A percentile compares a stretch with the other conserved stretches of the same genome.
Conservation (phyloP, 2,888 invertebrate species). For the Sycophila texana region DNA sequence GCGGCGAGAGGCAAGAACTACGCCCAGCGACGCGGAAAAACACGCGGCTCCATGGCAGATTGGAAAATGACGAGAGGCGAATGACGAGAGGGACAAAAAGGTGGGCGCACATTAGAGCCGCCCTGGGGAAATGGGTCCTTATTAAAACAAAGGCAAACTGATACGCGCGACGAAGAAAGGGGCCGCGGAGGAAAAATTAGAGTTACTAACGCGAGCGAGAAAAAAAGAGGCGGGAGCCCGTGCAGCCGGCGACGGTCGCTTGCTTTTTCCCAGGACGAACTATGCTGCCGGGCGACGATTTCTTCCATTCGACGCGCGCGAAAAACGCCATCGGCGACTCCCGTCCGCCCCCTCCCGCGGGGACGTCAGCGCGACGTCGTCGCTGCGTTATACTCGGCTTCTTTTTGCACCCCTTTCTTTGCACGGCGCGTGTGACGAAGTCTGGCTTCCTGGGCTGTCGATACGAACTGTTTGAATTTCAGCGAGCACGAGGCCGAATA, state of each 20-base stretch:
- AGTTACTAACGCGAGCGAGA: conserved; percentile 33
- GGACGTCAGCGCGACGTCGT: no score
- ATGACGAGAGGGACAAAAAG: conserved; percentile 32
- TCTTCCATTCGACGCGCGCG: conserved; percentile 42
- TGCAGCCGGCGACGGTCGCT: conserved; percentile 35
- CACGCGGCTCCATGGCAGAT: conserved; percentile 13
- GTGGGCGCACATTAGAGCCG: neutral
- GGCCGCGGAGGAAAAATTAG: conserved; percentile 49
- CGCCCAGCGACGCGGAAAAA: neutral
- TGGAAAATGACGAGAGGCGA: conserved; percentile 47
- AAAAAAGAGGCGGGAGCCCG: conserved; percentile 24
- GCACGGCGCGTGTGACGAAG: no score
- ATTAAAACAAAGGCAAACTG: conserved; percentile 34
- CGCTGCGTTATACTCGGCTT: neutral
- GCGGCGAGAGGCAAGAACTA: neutral
- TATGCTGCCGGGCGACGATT: conserved; percentile 14
- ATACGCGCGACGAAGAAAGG: conserved; percentile 5
- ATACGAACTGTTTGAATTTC: no score
- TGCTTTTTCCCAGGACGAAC: conserved; percentile 20
- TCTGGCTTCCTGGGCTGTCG: no score
- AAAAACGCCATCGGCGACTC: conserved; percentile 10
- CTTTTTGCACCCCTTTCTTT: neutral
- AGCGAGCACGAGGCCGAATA: no score
- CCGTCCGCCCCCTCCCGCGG: neutral
- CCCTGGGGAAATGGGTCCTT: neutral